Evolutionary conservation across 2,888 invertebrate species (phyloP).

Genomic region (Flexamia atlantica): DNA sequence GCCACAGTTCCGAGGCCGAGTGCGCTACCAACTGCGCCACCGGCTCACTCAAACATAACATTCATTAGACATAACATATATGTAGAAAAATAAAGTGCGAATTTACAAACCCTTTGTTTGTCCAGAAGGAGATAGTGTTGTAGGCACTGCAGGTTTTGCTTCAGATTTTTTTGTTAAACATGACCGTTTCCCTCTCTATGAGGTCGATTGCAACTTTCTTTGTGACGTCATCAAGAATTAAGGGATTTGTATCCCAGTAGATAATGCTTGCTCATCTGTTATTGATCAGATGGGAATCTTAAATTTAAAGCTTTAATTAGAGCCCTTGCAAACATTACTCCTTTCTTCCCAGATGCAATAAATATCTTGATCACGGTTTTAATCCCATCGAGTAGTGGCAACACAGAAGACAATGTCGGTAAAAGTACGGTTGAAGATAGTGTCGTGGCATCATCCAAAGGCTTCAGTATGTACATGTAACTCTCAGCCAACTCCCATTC

Average conservation of each 20-base stretch:
- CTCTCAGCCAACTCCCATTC: not conserved
- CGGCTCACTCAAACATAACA: no score
- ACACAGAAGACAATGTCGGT: not conserved
- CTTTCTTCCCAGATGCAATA: not conserved
- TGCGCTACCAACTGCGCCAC: no score
- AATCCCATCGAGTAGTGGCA: not conserved
- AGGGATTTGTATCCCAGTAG: slow-evolving; percentile 4
- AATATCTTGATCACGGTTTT: not conserved
- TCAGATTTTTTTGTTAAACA: not conserved
- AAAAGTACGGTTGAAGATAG: not conserved
- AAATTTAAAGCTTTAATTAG: not conserved
- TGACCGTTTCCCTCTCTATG: not conserved
- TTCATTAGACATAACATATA: no score
- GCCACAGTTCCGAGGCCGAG: no score
- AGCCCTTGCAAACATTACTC: not conserved
- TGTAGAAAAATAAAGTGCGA: no score
- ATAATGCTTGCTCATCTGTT: slow-evolving; percentile 6
- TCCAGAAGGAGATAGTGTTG: not conserved
- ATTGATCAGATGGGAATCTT: not conserved
- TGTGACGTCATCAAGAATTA: not conserved
- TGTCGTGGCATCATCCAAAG: not conserved
- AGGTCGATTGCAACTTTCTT: not conserved
- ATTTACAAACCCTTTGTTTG: not conserved
- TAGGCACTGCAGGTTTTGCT: not conserved
- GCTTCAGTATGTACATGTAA: not conserved